phyloP scores from a whole-genome alignment of 2,888 invertebrate genomes.

The Trissonchulus latispiculum region DNA sequence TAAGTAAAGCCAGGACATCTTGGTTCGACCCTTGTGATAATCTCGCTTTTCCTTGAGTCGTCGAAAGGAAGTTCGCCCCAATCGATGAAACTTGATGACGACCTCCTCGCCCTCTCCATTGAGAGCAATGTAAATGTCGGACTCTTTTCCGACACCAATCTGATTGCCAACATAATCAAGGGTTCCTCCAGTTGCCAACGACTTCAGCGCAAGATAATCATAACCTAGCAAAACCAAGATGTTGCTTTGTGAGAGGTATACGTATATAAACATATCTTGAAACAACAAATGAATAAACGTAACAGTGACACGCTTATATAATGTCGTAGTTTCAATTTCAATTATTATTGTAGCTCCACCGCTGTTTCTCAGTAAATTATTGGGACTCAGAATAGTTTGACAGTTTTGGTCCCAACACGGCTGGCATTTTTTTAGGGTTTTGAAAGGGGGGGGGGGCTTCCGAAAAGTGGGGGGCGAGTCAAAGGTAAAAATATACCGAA shows the following conservation, averaged over 20 bases:
- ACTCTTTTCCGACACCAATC: conserved; percentile 97
- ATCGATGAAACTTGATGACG: conserved; percentile 67
- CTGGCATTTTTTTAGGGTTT: too few relatives aligned
- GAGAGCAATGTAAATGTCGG: conserved; percentile 80
- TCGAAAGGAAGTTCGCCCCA: conserved; percentile 90
- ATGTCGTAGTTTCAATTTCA: too few relatives aligned
- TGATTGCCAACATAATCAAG: conserved; percentile 84
- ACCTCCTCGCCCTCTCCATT: conserved; percentile 66
- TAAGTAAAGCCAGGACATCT: conserved; percentile 87
- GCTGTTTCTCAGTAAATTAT: too few relatives aligned
- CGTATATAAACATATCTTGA: too few relatives aligned
- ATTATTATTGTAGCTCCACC: too few relatives aligned
- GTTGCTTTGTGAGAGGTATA: conserved; percentile 62
- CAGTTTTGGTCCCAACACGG: too few relatives aligned
- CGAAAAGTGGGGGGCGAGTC: too few relatives aligned
- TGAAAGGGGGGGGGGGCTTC: too few relatives aligned
- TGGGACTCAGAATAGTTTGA: too few relatives aligned
- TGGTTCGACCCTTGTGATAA: conserved; percentile 81
- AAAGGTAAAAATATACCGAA: too few relatives aligned
- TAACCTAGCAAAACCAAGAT: conserved; percentile 94
- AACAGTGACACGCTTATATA: too few relatives aligned
- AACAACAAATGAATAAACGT: too few relatives aligned
- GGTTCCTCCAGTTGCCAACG: conserved; percentile 64
- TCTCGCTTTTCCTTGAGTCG: conserved; percentile 91
- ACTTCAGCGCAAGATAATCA: conserved; percentile 87